Evolutionary conservation across 1,140 invertebrate species (phyloP), one percentile per base, ranked within the genome.

Genomic region (Episyrphus balteatus): DNA sequence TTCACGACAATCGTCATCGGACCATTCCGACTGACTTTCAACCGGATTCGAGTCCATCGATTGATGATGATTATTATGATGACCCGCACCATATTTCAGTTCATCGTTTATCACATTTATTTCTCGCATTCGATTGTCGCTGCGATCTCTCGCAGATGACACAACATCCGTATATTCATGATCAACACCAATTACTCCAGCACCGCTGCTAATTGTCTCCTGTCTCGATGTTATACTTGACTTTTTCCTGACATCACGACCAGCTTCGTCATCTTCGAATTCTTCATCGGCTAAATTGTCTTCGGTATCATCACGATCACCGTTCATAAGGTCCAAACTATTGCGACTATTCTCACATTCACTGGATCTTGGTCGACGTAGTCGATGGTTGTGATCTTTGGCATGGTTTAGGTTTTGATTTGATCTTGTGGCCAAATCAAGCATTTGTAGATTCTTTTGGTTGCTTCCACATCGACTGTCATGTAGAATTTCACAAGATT

Each of bases 11-110:
- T 79, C 77, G 45, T 82, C 81, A 51, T 82, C 80, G 51, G 81
- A 86, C 85, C 84, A 88, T 61, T 86, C 86, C 21, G 83, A 87
- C 55, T 83, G 82, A 67, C 81, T 84, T 56, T 78, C 77, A 40
- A 68, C 45, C 6, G 59, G 66, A 63, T 68, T 68, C 38, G 65
- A 66, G 53, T 68, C 66, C 55, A 65, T 55, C 48, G 63, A 68
- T 48, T 66, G 63, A 50, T 68, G 62, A 26, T 26, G 21, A 26
- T 26, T 26, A 46, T 64, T 66, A 44, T 60, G 60, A 56, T 68
- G 65, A 7, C 59, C 55, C 44, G 68, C 68, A 44, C 64, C 64
- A 51, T 64, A 68, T 48, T 68, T 68, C 10, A 68, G 55, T 51
- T 65, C 63, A 55, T 68, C 66, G 46, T 68, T 68, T 65, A 68